These are phyloP conservation scores for Bacillus rossius DNA, from an alignment of 1,140 invertebrate species.

Conservation along the genomic window DNA sequence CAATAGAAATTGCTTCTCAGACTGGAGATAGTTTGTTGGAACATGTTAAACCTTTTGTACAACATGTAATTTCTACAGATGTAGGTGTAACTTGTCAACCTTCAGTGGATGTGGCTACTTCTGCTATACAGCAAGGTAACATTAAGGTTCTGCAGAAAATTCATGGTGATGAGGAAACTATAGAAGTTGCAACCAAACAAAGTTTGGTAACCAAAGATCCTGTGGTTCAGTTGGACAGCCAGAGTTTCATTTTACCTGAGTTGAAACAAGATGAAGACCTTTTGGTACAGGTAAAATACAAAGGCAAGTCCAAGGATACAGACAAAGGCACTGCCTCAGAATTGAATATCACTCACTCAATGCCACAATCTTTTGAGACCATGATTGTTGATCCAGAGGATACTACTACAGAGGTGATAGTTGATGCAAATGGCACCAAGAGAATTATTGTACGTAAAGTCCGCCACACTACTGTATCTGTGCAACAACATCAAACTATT, in stretches of 20 bases:
- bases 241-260: background rate
- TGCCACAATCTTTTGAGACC: constrained; percentile 72
- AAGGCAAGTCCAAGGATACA: constrained; percentile 35
- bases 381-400: constrained; percentile 70
- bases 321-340: constrained; percentile 45
- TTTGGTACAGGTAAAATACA: constrained; percentile 67
- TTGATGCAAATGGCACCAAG: constrained; percentile 73
- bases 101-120: constrained; percentile 30
- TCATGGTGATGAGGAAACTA: constrained; percentile 63
- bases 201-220: background rate
- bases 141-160: constrained; percentile 63
- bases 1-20: constrained; percentile 17
- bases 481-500: constrained; percentile 43
- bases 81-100: constrained; percentile 38
- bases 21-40: constrained; percentile 17
- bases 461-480: constrained; percentile 43
- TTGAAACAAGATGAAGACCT: constrained; percentile 45
- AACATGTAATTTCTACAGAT: background rate
- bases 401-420: constrained; percentile 68
- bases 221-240: background rate
- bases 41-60: background rate
- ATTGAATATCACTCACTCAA: constrained; percentile 56
- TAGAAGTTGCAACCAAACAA: constrained; percentile 63
- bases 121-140: constrained; percentile 44
- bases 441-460: constrained; percentile 68